Evolutionary conservation across 2,888 invertebrate genomes (phyloP).

Genomic region (Nomada hirtipes): DNA sequence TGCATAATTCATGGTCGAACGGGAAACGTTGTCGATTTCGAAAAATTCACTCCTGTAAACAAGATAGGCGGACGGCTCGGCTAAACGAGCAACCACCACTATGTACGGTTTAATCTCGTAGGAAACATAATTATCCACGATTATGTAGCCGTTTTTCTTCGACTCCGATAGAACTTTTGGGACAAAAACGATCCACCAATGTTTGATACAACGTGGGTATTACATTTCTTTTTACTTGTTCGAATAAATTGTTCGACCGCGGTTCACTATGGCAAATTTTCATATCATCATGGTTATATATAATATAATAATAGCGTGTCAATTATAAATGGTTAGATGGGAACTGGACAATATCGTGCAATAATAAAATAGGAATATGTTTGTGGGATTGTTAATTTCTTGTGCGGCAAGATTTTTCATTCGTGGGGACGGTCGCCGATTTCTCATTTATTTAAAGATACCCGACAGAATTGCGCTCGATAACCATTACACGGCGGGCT

Average conservation of each 20-base stretch:
- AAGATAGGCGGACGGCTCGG: too few relatives aligned
- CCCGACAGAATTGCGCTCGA: slow-evolving; percentile 40
- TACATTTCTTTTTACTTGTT: background rate
- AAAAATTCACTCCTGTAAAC: background rate
- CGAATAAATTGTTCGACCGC: background rate
- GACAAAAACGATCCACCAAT: too few relatives aligned
- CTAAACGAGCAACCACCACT: background rate
- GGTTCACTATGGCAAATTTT: background rate
- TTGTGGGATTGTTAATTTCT: too few relatives aligned
- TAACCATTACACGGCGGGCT: slow-evolving; percentile 40
- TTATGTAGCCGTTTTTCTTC: too few relatives aligned
- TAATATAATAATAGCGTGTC: slow-evolving; percentile 1
- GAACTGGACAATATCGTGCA: slow-evolving; percentile 5
- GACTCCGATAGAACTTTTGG: too few relatives aligned
- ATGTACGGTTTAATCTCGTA: background rate
- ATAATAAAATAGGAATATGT: background rate
- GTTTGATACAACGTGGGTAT: too few relatives aligned
- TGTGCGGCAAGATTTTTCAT: slow-evolving; percentile 10
- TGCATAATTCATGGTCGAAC: slow-evolving; percentile 27
- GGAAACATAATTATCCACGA: background rate
- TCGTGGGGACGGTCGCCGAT: slow-evolving; percentile 6
- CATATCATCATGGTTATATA: slow-evolving; percentile 23
- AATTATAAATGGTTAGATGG: slow-evolving; percentile 18
- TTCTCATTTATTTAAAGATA: slow-evolving; percentile 44
- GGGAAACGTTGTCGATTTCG: background rate